Conservation (phyloP, 2,113 vertebrate genomes). For the Haplotaxodon microlepis region DNA sequence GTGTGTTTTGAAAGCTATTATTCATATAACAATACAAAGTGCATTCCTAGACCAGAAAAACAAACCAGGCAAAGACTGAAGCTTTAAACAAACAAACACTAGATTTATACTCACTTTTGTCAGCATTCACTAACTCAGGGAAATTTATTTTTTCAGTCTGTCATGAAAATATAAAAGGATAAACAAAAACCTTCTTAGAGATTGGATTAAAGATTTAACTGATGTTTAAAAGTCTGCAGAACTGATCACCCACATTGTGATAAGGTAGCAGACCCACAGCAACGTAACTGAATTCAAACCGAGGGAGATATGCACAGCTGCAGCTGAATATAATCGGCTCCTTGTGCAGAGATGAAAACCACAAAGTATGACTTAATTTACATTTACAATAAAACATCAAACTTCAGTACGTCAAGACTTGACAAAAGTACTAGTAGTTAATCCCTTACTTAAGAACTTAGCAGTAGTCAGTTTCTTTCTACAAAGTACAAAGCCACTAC, state of each 20-base stretch:
- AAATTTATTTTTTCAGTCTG: background rate
- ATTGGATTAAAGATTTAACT: background rate
- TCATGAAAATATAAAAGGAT: background rate
- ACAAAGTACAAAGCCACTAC: background rate
- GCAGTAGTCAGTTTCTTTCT: background rate
- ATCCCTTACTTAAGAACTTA: background rate
- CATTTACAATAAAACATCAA: background rate
- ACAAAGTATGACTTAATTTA: background rate
- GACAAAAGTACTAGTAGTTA: background rate
- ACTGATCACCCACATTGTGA: background rate
- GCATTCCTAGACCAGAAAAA: conserved; percentile 16
- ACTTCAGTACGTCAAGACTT: background rate
- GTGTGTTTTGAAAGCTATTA: background rate
- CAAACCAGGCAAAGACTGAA: background rate
- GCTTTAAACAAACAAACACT: conserved; percentile 9
- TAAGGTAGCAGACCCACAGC: background rate
- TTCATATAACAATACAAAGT: conserved; percentile 10
- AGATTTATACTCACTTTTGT: background rate
- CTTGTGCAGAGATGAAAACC: background rate
- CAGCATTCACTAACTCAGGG: background rate
- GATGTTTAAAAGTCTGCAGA: background rate
- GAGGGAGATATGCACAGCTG: background rate
- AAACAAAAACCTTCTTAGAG: background rate
- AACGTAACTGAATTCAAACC: conserved; percentile 5
- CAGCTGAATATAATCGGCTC: background rate